Evolutionary conservation across 2,888 invertebrate genomes (phyloP), one percentile per base, ranked within the genome.

Genomic region (Amphipyra tragopoginis): DNA sequence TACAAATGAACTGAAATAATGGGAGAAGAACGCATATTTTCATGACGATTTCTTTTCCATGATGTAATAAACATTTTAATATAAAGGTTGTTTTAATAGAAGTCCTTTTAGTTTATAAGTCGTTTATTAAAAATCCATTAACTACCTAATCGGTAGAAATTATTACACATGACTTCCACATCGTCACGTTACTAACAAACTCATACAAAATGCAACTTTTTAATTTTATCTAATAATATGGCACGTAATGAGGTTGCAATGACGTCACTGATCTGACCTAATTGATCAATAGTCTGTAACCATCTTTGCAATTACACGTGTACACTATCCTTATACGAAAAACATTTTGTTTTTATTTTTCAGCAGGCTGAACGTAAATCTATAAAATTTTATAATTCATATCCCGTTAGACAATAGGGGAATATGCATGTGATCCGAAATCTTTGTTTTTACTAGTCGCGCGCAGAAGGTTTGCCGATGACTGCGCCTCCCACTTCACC

Each of bases 101-200:
- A 79, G 3, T 21, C 40, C 10, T 14, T 5, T 8, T 75, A 73
- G 65, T 85, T 85, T 76, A 77, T 85, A 82, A 77, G 78, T 88
- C 80, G 81, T 92, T 92, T 93, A 91, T 90, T 90, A 89, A 86
- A 91, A 91, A 89, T 84, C 80, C 86, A 81, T 84, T 75, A 79
- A 77, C 82, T 89, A 89, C 80, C 86, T 84, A 86, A 79, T 72
- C 75, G 86, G 86, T 90, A 88, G 80, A 86, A 90, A 86, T 83
- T 69, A 87, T 82, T 86, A 84, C 78, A 83, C 76, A 75, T 76
- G 70, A 79, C 72, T 77, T 80, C 80, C 78, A 85, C 70, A 80
- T 84, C 80, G 72, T 82, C 81, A 80, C 73, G 83, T 81, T 74
- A 63, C 67, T 81, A 84, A 80, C 74, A 77, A 85, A 81, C 77